Evolutionary conservation across 2,113 vertebrate species (phyloP).

Genomic region (Panthera leo): DNA sequence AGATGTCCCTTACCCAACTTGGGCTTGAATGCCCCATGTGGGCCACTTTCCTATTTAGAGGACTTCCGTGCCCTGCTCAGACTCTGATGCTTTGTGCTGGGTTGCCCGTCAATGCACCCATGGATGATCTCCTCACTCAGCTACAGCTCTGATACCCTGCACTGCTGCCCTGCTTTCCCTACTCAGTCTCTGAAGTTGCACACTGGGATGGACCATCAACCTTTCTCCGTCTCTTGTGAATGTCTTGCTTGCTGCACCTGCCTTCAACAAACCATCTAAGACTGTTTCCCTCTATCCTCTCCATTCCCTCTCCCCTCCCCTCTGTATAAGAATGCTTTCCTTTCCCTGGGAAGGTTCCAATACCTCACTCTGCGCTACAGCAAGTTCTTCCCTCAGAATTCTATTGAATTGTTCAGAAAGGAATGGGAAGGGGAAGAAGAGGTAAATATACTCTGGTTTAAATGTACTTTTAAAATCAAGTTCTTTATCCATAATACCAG

Average conservation of each 20-base stretch:
- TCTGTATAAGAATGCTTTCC: not conserved
- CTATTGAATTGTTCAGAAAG: not conserved
- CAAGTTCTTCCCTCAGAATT: not conserved
- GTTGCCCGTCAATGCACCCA: not conserved
- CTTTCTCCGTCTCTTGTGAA: not conserved
- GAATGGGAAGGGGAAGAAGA: not conserved
- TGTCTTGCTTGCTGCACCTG: not conserved
- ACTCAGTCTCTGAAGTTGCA: not conserved
- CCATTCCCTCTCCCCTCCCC: fast-evolving
- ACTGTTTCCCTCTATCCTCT: not conserved
- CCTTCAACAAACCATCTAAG: not conserved
- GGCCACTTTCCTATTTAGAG: not conserved
- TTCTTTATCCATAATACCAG: not conserved
- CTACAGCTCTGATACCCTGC: not conserved
- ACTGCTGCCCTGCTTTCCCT: not conserved
- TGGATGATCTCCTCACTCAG: not conserved
- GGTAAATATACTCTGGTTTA: not conserved
- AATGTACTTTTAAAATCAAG: not conserved
- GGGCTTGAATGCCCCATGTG: not conserved
- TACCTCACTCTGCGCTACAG: not conserved
- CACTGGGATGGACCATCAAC: too few species aligned
- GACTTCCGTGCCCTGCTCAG: not conserved
- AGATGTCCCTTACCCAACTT: not conserved
- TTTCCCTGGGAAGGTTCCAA: not conserved
- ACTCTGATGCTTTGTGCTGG: not conserved